phyloP scores from a whole-genome alignment of 1,140 invertebrate genomes.

The Hermatobates lingyangjiaoensis region DNA sequence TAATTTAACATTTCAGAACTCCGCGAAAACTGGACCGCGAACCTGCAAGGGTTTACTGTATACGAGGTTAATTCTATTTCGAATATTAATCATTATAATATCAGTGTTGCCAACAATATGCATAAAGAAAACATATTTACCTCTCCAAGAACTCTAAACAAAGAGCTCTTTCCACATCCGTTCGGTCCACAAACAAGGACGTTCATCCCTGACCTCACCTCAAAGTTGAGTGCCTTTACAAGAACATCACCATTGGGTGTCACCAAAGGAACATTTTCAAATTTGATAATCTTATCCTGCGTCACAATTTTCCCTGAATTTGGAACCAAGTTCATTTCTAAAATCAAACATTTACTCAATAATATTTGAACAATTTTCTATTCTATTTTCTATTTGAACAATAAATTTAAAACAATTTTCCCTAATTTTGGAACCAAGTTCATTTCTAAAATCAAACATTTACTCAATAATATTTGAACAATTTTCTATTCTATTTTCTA shows the following conservation, averaged over 20 bases:
- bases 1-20: no score
- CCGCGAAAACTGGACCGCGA: no score
- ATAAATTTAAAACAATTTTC: background rate
- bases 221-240: slow-evolving; percentile 71
- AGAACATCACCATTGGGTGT: slow-evolving; percentile 95
- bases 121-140: no score
- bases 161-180: slow-evolving; percentile 89
- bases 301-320: slow-evolving; percentile 64
- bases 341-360: background rate
- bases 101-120: no score
- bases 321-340: slow-evolving; percentile 27
- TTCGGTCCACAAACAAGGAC: slow-evolving; percentile 94
- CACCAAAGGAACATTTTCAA: slow-evolving; percentile 81
- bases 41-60: no score
- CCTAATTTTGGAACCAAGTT: background rate
- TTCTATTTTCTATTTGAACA: background rate
- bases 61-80: no score
- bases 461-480: no score
- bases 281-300: slow-evolving; percentile 80
- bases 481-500: no score
- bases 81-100: no score
- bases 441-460: no score
- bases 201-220: slow-evolving; percentile 87
- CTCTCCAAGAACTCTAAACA: slow-evolving; percentile 85
- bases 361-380: background rate